Base-by-base conservation (phyloP, 53 echinoderm and acorn worm species). In the Holothuria leucospilota region DNA sequence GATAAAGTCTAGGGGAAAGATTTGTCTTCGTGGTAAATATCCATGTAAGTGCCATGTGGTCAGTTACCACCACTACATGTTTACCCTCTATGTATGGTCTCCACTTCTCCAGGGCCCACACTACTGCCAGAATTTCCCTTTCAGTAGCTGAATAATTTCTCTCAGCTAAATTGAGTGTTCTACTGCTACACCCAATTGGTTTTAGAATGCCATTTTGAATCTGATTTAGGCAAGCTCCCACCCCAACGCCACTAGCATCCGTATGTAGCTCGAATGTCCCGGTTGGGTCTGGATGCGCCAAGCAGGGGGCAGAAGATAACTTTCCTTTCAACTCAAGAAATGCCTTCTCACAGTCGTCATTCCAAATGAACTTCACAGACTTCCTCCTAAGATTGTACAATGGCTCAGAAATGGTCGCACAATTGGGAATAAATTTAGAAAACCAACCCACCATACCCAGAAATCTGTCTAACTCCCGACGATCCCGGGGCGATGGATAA, bases 61-160 rank as follows among this genome's bases (percentile, higher is more conserved):
- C 84, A 0, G 68, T 66, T 6, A 78, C 67, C 4, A 66, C 78
- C 79, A 75, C 77, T 10, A 71, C 71, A 34, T 59, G 82, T 61
- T 61, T 59, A 41, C 63, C 82, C 28, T 82, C 63, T 24, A 78
- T 62, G 38, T 90, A 86, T 18, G 39, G 34, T 39, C 82, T 23
- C 88, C 82, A 63, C 26, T 78, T 86, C 20, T 61, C 81, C 51
- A 80, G 20, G 13, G 87, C 91, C 91, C 91, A 91, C 27, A 87
- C 71, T 34, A 87, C 87, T 10, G 77, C 91, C 27, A 86, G 60
- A 63, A 80, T 87, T 52, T 91, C 84, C 67, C 39, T 29, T 64
- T 87, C 84, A 7, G 82, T 87, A 14, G 91, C 73, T 23, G 56
- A 66, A 72, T 91, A 87, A 28, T 91, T 91, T 30, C 87, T 70